Percentiles rank a stretch among this genome's conserved stretches.
Conservation (phyloP, 2,888 invertebrate species). For the Neocrepidodera transversa region DNA sequence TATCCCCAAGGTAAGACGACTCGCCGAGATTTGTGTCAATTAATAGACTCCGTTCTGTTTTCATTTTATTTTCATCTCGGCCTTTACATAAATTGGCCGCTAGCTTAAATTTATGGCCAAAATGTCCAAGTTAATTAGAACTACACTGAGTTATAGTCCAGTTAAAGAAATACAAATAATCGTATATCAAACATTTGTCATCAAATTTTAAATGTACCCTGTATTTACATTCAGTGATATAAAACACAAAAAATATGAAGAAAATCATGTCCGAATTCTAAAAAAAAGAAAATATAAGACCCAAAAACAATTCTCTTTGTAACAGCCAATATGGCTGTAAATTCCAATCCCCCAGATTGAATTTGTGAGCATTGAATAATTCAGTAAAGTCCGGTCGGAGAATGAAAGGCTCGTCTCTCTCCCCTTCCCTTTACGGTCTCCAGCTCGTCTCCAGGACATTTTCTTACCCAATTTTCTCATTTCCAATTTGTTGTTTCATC, state of each 20-base stretch:
- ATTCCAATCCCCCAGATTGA: conserved; percentile 38
- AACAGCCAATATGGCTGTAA: conserved; percentile 29
- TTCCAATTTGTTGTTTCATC: conserved; percentile 54
- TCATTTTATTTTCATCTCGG: conserved; percentile 52
- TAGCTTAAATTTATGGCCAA: conserved; percentile 53
- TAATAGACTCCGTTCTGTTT: conserved; percentile 53
- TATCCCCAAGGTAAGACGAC: conserved; percentile 27
- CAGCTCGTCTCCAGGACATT: conserved; percentile 40
- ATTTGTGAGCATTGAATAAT: conserved; percentile 49
- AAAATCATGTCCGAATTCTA: conserved; percentile 11
- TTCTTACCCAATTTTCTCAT: conserved; percentile 47
- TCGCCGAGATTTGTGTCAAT: conserved; percentile 46
- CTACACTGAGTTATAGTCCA: conserved; percentile 48
- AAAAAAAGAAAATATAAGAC: conserved; percentile 3
- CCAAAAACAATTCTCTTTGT: conserved; percentile 28
- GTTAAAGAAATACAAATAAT: too few relatives aligned
- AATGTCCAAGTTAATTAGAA: conserved; percentile 56
- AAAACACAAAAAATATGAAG: conserved; percentile 3
- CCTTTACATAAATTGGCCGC: conserved; percentile 52
- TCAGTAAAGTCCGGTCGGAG: conserved; percentile 45
- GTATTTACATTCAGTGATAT: too few relatives aligned
- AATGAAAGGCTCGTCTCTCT: conserved; percentile 36
- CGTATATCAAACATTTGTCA: too few relatives aligned
- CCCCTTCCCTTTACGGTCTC: conserved; percentile 25
- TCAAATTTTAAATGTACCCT: too few relatives aligned